Percentiles rank a stretch among this genome's conserved stretches.
phyloP scores from a whole-genome alignment of 2,888 invertebrate species.

The Lissonota sp. region DNA sequence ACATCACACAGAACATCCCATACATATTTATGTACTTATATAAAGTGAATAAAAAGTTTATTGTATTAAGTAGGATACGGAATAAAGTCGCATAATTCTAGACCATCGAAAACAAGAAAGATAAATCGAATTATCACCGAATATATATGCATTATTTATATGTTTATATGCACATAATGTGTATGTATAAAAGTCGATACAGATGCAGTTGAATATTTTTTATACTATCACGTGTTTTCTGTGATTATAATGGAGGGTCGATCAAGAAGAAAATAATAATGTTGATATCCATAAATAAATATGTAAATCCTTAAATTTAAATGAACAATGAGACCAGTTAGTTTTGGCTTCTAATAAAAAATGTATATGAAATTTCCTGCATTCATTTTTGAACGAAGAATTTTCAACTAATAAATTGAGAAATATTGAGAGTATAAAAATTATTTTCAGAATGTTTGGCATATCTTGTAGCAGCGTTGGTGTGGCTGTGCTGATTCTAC shows the following conservation, averaged over 20 bases:
- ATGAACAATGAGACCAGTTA: too few relatives aligned
- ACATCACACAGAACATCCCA: neutral
- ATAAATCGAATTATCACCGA: constrained; percentile 21
- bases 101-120: neutral
- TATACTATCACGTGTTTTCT: neutral
- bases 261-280: constrained; percentile 6
- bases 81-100: constrained; percentile 16
- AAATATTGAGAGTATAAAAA: neutral
- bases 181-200: neutral
- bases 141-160: neutral
- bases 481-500: constrained; percentile 74
- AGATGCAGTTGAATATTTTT: neutral
- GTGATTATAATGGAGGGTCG: neutral
- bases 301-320: neutral
- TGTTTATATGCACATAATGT: too few relatives aligned
- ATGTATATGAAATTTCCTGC: neutral
- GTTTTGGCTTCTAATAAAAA: too few relatives aligned
- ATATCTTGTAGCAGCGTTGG: constrained; percentile 75
- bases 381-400: neutral
- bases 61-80: neutral
- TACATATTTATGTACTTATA: constrained; percentile 8
- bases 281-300: neutral
- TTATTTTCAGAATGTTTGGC: constrained; percentile 74
- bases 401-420: neutral
- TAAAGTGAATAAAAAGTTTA: neutral